Evolutionary conservation across 1,140 invertebrate genomes (phyloP).

Genomic region (Patella vulgata): DNA sequence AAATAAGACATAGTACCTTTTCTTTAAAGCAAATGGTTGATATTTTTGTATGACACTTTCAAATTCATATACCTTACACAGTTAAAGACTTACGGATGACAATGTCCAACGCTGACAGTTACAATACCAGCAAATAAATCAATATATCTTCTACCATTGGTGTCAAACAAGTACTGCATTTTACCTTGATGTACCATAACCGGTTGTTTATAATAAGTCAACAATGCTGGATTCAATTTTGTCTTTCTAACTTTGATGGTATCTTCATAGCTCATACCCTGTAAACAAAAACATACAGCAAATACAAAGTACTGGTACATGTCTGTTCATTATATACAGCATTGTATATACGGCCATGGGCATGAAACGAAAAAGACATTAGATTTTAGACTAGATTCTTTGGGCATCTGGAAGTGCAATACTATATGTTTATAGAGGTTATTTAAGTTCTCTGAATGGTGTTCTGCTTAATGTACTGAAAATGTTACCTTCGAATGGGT

Average conservation of each 20-base stretch:
- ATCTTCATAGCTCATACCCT: conserved; percentile 59
- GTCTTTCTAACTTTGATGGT: conserved; percentile 53
- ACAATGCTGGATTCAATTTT: conserved; percentile 78
- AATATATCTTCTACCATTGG: conserved; percentile 85
- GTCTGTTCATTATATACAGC: background rate
- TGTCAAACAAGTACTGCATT: conserved; percentile 88
- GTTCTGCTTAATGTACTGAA: too few relatives aligned
- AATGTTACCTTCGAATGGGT: too few relatives aligned
- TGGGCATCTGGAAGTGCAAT: background rate
- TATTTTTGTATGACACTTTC: background rate
- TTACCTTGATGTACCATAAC: conserved; percentile 84
- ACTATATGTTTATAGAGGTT: too few relatives aligned
- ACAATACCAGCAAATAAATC: conserved; percentile 97
- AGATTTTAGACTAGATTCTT: background rate
- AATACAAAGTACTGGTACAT: background rate
- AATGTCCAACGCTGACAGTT: conserved; percentile 97
- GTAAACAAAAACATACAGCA: too few relatives aligned
- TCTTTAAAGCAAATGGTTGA: background rate
- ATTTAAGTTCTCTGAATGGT: too few relatives aligned
- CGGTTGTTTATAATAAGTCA: conserved; percentile 84
- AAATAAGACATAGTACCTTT: background rate
- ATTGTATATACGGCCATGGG: background rate
- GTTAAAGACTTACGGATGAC: conserved; percentile 87
- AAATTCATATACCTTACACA: background rate
- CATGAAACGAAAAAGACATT: too few relatives aligned